A percentile compares a stretch with the other conserved stretches of the same genome.
Evolutionary conservation across 2,888 invertebrate species (phyloP).

Genomic region (Thyatira batis): DNA sequence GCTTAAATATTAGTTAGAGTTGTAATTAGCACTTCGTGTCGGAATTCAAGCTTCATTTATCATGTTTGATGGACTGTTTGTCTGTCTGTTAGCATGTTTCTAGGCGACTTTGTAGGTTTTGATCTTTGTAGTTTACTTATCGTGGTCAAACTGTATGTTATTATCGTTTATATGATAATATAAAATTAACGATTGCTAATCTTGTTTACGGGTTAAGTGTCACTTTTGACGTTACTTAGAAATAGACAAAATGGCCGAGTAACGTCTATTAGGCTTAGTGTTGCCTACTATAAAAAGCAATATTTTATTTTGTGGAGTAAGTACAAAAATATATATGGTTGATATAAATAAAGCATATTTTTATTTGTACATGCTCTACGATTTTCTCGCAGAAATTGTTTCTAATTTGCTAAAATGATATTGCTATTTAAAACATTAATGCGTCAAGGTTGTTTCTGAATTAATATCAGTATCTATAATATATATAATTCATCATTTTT

Average conservation of each 20-base stretch:
- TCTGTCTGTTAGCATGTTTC: slow-evolving; percentile 35
- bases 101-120: slow-evolving; percentile 20
- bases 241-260: too few species aligned
- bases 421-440: too few species aligned
- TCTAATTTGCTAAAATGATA: too few species aligned
- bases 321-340: too few species aligned
- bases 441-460: too few species aligned
- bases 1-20: slow-evolving; percentile 33
- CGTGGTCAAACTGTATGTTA: neutral
- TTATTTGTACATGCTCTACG: too few species aligned
- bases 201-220: neutral
- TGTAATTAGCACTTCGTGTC: slow-evolving; percentile 32
- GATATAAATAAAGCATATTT: too few species aligned
- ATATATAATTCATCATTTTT: neutral
- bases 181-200: neutral
- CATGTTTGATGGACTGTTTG: slow-evolving; percentile 43
- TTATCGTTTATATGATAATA: neutral
- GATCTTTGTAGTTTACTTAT: neutral
- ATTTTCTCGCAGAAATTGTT: too few species aligned
- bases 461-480: too few species aligned
- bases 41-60: slow-evolving; percentile 35
- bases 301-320: too few species aligned
- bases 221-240: neutral
- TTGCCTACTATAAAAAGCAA: too few species aligned
- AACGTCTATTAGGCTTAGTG: too few species aligned